phyloP scores from a whole-genome alignment of 2,888 invertebrate species.

The Pachydiplax longipennis region DNA sequence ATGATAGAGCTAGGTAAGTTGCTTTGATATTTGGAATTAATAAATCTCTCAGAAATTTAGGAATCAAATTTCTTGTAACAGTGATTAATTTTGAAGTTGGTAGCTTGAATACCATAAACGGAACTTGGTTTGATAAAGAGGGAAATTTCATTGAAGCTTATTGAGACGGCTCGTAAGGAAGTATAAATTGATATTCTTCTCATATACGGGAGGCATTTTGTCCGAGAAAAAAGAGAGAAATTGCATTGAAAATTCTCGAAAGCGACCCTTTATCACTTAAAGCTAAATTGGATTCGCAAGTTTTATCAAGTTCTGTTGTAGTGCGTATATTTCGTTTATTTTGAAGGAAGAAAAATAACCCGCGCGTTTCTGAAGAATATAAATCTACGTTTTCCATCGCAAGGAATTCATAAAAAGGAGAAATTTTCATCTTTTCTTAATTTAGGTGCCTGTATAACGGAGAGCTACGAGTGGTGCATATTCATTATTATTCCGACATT shows the following conservation, averaged over 20 bases:
- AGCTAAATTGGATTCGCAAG: slow-evolving; percentile 23
- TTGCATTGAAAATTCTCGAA: not conserved
- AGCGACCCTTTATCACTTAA: slow-evolving; percentile 1
- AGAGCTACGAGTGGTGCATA: slow-evolving; percentile 42
- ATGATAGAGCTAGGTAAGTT: no score
- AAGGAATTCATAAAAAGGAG: slow-evolving; percentile 33
- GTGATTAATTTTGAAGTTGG: no score
- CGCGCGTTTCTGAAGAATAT: not conserved
- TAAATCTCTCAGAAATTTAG: not conserved
- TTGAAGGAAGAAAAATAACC: not conserved
- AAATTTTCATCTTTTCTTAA: slow-evolving; percentile 42
- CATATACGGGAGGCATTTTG: not conserved
- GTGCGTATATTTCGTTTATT: not conserved
- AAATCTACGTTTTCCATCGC: slow-evolving; percentile 18
- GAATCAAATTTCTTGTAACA: no score
- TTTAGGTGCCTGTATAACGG: slow-evolving; percentile 13
- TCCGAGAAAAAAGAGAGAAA: not conserved
- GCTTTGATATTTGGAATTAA: not conserved
- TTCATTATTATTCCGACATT: slow-evolving; percentile 40
- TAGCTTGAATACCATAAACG: no score
- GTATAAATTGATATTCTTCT: not conserved
- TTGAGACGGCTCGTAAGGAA: no score
- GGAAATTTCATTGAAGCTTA: no score
- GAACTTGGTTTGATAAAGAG: no score
- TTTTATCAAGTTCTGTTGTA: slow-evolving; percentile 1